Conservation (phyloP, 1,140 invertebrate species). For the Pseudomyrmex cubaensis region DNA sequence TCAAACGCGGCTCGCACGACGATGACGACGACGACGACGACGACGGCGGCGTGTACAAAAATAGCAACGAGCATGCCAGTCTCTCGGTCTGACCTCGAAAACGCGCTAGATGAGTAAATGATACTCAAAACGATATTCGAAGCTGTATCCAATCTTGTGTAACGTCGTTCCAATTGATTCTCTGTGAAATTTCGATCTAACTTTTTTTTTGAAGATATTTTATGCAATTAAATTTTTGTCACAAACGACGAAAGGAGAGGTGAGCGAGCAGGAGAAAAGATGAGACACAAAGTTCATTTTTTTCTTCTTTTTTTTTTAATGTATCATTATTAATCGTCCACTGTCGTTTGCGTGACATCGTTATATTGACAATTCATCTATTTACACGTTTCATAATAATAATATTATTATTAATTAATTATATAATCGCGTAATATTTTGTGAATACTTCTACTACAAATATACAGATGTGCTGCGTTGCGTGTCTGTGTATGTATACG, state of each 20-base stretch:
- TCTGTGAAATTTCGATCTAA: background rate
- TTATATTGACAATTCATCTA: slow-evolving; percentile 84
- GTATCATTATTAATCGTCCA: slow-evolving; percentile 84
- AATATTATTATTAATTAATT: slow-evolving; percentile 75
- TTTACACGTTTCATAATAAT: slow-evolving; percentile 83
- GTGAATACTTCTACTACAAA: slow-evolving; percentile 81
- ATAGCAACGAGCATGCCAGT: slow-evolving; percentile 15
- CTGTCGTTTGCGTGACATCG: slow-evolving; percentile 80
- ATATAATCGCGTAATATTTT: slow-evolving; percentile 77
- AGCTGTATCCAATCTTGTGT: no score
- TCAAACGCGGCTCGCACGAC: slow-evolving; percentile 16
- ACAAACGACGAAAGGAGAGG: background rate
- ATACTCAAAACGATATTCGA: background rate
- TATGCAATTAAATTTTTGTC: background rate
- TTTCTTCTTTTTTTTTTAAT: slow-evolving; percentile 60
- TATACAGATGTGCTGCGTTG: slow-evolving; percentile 81
- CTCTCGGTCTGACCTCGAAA: slow-evolving; percentile 35
- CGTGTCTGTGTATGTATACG: slow-evolving; percentile 62
- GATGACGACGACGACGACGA: background rate
- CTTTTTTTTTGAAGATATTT: background rate
- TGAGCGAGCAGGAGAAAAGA: background rate
- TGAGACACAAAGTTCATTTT: slow-evolving; percentile 57
- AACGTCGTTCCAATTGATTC: background rate
- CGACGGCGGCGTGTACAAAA: background rate
- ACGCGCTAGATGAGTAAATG: slow-evolving; percentile 8